Evolutionary conservation across 2,888 invertebrate genomes (phyloP), one percentile per base, ranked within the genome.

Genomic region (Drosophila yooni): DNA sequence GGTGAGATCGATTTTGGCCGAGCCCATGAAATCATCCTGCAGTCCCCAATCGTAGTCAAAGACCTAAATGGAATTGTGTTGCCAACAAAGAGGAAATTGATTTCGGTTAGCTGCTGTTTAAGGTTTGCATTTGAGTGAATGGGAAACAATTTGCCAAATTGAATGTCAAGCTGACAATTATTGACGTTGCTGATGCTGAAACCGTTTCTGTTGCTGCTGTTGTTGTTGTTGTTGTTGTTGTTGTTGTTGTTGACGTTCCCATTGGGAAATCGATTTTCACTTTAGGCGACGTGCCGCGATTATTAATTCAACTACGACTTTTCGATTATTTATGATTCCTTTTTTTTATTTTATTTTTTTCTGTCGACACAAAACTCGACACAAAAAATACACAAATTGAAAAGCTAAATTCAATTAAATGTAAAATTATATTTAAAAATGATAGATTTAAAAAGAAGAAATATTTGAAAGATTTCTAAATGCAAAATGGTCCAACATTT

Each of bases 31-130:
- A 94, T 99, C 99, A 92, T 99, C 99, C 94, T 97, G 96, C 51
- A 98, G 95, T 36, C 98, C 99, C 96, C 99, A 98, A 92, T 99
- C 99, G 93, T 99, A 99, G 94, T 99, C 99, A 92, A 97, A 99
- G 8, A 99, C 97, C 97, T 97, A 92, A 6, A 18, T 70, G 50
- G 54, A 69, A 68, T 54, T 43, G 29, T 31, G 31, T 25, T 29
- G 43, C 21, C 33, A 11, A 43, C 18, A 33, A 54, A 60, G 52
- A 63, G 67, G 70, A 74, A 75, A 71, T 70, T 70, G 70, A 58
- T 65, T 76, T 74, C 21, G 51, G 60, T 64, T 68, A 61, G 52
- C 62, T 57, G 58, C 27, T 56, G 15, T 34, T 53, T 29, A 13
- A 18, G n/a, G 11, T 34, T 53, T 38, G 18, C n/a, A 4, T 29